Evolutionary conservation across 2,113 vertebrate species (phyloP), one percentile per base, ranked within the genome.

Genomic region (Oreamnos americanus): DNA sequence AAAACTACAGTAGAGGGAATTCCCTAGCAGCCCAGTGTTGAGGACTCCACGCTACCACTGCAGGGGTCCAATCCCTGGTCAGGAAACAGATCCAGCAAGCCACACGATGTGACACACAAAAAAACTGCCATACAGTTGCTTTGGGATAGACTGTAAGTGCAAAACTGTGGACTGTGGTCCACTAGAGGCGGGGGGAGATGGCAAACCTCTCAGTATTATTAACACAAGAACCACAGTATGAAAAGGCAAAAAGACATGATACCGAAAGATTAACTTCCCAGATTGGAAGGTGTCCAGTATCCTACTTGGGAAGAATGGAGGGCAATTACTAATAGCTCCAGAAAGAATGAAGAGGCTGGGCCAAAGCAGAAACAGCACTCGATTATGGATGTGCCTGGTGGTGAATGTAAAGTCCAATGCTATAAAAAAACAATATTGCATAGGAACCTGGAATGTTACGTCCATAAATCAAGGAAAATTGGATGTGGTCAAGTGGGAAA

Each of bases 1-100:
- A 94, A 92, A 51, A 84, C 45, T 91, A 9, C 47, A 81, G 47
- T 33, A 51, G 78, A 51, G 78, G 17, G 78, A 81, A 11, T 51
- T 81, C 47, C 45, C 17, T 51, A 30, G 30, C 28, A 33, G 16
- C 47, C 78, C 78, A 81, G 28, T 21, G 78, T 47, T 81, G 49
- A 81, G 45, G 45, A 81, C 47, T 81, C 78, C 4, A 19, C 5
- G 11, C 43, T 47, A 16, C 78, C 47, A 51, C 16, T 51, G 28
- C 47, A 81, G 17, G 47, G 78, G 16, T 51, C 28, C 47, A 49
- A 7, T 81, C 28, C 47, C 78, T 81, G 47, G 16, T 51, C 17
- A 49, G 78, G 28, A 49, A 81, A 33, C 78, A 49, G 28, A 81
- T 81, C 47, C 16, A 33, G 16, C 9, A 81, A 81, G 28, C 47